A percentile compares a stretch with the other conserved stretches of the same genome.
phyloP scores from a whole-genome alignment of 2,113 vertebrate genomes.

The Dipodomys ordii region DNA sequence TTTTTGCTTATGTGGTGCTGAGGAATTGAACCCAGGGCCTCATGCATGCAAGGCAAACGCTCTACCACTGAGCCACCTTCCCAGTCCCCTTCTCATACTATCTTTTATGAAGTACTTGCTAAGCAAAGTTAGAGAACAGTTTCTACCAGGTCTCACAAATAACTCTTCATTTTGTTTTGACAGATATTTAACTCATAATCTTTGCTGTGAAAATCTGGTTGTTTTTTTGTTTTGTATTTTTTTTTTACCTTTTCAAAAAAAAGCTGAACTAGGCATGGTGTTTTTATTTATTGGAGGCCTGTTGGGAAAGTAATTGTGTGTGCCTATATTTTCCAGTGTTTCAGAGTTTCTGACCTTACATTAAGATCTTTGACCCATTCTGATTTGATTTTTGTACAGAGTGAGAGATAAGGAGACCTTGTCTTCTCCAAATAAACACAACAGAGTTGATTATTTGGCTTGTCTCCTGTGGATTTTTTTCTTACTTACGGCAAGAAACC shows the following conservation, averaged over 20 bases:
- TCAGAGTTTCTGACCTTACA: too few relatives aligned
- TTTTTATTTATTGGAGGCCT: too few relatives aligned
- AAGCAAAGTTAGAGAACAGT: not conserved
- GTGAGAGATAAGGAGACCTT: not conserved
- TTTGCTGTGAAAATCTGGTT: not conserved
- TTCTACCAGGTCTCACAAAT: slow-evolving; percentile 19
- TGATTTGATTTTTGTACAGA: too few relatives aligned
- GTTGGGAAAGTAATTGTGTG: too few relatives aligned
- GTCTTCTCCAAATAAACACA: not conserved
- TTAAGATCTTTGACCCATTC: too few relatives aligned
- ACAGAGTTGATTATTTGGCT: not conserved
- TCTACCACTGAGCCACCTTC: too few relatives aligned
- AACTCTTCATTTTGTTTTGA: not conserved
- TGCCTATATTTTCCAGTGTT: too few relatives aligned
- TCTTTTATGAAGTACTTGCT: slow-evolving; percentile 25
- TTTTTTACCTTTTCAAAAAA: not conserved
- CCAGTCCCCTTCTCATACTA: not conserved
- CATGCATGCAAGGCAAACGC: too few relatives aligned
- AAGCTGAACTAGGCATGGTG: not conserved
- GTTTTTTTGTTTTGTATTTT: not conserved
- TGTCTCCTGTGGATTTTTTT: not conserved
- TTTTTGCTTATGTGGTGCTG: too few relatives aligned
- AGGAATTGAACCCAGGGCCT: too few relatives aligned
- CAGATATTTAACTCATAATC: slow-evolving; percentile 1
- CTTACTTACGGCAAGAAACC: not conserved